These are phyloP conservation scores for Myiotriccus ornatus DNA, from an alignment of 2,797 vertebrate species.

Conservation along the genomic window DNA sequence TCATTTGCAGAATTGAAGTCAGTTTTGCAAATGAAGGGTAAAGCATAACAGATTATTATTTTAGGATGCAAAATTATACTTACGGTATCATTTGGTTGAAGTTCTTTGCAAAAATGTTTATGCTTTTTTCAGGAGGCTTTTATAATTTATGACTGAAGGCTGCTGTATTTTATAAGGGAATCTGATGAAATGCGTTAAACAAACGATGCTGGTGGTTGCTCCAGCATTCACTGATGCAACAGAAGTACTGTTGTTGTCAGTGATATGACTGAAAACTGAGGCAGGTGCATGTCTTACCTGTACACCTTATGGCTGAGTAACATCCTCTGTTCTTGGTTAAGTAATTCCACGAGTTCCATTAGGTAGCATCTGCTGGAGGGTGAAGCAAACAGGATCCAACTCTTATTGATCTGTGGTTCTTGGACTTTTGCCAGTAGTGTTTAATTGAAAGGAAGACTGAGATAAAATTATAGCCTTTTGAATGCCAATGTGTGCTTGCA, in stretches of 20 bases:
- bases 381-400: not conserved
- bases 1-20: not conserved
- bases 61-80: not conserved
- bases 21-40: not conserved
- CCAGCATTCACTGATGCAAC: not conserved
- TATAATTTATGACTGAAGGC: not conserved
- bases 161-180: not conserved
- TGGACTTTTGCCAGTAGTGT: not conserved
- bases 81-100: not conserved
- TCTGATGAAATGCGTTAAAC: not conserved
- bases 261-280: not conserved
- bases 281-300: not conserved
- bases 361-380: not conserved
- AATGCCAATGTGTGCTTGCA: not conserved
- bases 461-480: not conserved
- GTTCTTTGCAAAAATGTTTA: not conserved
- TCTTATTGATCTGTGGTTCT: not conserved
- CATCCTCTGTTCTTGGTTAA: not conserved
- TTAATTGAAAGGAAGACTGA: conserved; percentile 3
- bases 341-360: not conserved
- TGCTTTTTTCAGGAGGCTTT: not conserved
- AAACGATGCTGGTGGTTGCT: not conserved
- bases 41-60: not conserved
- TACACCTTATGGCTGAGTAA: not conserved
- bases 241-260: not conserved